phyloP scores from a whole-genome alignment of 2,888 invertebrate species.

The Amblyteles armatorius region DNA sequence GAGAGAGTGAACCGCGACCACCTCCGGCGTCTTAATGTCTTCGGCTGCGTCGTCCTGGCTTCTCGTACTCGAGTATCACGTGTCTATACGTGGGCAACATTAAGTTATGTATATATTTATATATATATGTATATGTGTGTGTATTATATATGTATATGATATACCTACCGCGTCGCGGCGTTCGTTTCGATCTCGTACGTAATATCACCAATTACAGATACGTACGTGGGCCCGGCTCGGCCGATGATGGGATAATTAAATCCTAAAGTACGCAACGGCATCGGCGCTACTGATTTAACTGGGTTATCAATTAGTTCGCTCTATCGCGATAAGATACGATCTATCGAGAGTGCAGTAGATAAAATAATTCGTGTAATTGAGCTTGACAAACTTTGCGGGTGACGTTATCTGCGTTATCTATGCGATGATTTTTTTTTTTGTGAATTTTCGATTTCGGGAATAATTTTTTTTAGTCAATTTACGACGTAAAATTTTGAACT shows the following conservation, averaged over 20 bases:
- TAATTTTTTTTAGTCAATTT: not conserved
- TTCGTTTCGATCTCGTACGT: conserved; percentile 23
- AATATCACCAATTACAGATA: conserved; percentile 33
- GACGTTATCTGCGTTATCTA: not conserved
- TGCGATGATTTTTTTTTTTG: no score
- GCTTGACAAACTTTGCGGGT: not conserved
- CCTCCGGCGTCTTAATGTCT: conserved; percentile 80
- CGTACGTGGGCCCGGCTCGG: conserved; percentile 3
- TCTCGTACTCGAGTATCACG: conserved; percentile 34
- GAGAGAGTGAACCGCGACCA: conserved; percentile 76
- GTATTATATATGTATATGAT: not conserved
- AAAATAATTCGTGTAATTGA: conserved; percentile 16
- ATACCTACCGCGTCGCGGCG: not conserved
- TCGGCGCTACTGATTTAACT: conserved; percentile 12
- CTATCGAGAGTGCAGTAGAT: not conserved
- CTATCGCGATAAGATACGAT: conserved; percentile 20
- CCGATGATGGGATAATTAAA: conserved; percentile 34
- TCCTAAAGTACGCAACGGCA: conserved; percentile 3
- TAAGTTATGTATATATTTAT: not conserved
- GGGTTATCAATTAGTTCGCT: conserved; percentile 29
- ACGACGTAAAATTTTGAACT: no score
- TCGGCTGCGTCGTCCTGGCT: conserved; percentile 52
- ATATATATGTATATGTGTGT: not conserved
- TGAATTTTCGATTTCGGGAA: no score
- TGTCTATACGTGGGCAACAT: conserved; percentile 9